Evolutionary conservation across 2,888 invertebrate species (phyloP), one percentile per base, ranked within the genome.

Genomic region (Galerucella nymphaeae): DNA sequence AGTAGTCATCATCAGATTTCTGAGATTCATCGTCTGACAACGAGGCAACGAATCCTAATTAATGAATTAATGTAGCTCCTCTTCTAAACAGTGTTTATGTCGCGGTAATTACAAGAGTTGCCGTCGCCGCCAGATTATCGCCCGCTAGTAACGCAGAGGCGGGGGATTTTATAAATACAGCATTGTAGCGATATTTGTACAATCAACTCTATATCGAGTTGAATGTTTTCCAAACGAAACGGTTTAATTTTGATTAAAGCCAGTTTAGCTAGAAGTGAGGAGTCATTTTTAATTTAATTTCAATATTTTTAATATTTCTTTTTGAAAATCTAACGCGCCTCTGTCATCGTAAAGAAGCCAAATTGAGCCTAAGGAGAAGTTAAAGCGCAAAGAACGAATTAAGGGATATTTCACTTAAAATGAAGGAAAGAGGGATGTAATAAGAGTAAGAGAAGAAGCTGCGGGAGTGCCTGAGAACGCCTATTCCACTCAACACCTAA

Each of bases 71-170:
- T 87, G 87, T 87, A 85, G 85, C 85, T 83, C 84, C 85, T 85
- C 86, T 86, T 85, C 86, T 87, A 86, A 87, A 85, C 86, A 87
- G 84, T 86, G 87, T 86, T 87, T 87, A 87, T 86, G 87, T 86
- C 86, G 86, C 85, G 85, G 85, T 86, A 87, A 87, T 87, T 86
- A 87, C 85, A 82, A 82, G 84, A 85, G 85, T 85, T 85, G 83
- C 86, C 84, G 83, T 86, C 85, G 84, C 83, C 84, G 82, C 84
- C 78, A 80, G 82, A 83, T 84, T 80, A 82, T 82, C 80, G 73
- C 45, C 42, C n/a, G 16, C 20, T 65, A 59, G 48, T 11, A 16
- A 45, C 14, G 16, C 68, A 65, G 50, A 23, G 58, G 48, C 58
- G 68, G 53, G 20, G 53, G 16, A 16, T 18, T 16, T 53, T 2